Evolutionary conservation across 2,888 invertebrate genomes (phyloP).

Genomic region (Hypercompe scribonia): DNA sequence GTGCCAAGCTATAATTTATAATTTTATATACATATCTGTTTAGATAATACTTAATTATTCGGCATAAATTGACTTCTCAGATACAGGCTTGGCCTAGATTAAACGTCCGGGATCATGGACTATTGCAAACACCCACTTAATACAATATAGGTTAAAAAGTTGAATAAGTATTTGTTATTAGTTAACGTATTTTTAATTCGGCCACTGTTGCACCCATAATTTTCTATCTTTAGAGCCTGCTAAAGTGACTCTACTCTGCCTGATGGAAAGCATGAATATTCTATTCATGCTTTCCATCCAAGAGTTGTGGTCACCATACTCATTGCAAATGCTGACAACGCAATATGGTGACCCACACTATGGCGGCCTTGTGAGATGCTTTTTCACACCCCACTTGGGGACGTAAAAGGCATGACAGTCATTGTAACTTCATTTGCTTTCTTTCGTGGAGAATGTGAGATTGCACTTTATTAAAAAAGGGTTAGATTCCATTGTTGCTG

Average conservation of each 20-base stretch:
- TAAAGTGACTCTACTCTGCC: too few species aligned
- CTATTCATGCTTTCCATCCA: too few species aligned
- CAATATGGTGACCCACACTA: too few species aligned
- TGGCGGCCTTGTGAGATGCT: too few species aligned
- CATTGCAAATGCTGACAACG: too few species aligned
- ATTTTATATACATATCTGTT: neutral
- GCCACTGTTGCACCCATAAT: neutral
- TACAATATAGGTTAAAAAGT: neutral
- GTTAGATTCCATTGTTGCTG: neutral
- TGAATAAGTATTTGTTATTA: neutral
- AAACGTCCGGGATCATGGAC: neutral
- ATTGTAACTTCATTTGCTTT: neutral
- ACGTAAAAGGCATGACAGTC: too few species aligned
- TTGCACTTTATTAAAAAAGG: neutral
- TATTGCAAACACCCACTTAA: neutral
- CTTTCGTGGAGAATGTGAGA: neutral
- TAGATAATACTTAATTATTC: neutral
- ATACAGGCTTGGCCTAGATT: neutral
- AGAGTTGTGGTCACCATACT: too few species aligned
- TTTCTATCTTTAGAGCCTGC: too few species aligned
- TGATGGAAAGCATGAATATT: too few species aligned
- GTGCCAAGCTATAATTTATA: neutral
- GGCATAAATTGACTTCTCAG: neutral
- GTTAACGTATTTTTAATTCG: neutral
- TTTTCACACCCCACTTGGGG: too few species aligned